Percentiles rank a stretch among this genome's conserved stretches.
Evolutionary conservation across 2,113 vertebrate genomes (phyloP).

Genomic region (Psophia crepitans): DNA sequence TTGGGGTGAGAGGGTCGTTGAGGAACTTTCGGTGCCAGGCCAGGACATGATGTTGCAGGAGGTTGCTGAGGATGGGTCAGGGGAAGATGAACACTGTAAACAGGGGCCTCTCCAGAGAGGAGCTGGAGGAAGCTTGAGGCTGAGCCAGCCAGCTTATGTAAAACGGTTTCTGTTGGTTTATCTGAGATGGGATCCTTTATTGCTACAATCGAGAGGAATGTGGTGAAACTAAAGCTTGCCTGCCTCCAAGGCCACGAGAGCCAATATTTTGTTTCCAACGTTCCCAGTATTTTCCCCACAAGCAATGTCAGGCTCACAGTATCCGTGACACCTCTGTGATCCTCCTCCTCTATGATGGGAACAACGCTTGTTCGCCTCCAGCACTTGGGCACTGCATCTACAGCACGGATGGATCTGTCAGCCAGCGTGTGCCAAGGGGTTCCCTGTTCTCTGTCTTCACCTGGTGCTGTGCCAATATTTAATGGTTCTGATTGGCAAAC

Average conservation of each 20-base stretch:
- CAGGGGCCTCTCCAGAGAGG: not conserved
- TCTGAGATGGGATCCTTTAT: constrained; percentile 9
- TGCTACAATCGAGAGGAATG: not conserved
- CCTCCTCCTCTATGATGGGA: not conserved
- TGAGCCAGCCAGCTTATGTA: not conserved
- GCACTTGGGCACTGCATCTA: not conserved
- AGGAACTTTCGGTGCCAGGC: not conserved
- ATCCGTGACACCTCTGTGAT: not conserved
- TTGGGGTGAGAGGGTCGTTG: fast-evolving
- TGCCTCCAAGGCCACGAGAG: not conserved
- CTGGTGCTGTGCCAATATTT: constrained; percentile 47
- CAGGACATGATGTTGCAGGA: not conserved
- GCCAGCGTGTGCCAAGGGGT: not conserved
- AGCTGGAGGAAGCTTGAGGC: not conserved
- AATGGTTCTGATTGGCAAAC: constrained; percentile 44
- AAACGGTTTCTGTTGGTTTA: not conserved
- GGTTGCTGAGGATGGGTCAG: not conserved
- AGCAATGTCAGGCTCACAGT: not conserved
- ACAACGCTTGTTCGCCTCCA: not conserved
- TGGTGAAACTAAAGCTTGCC: not conserved
- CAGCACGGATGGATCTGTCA: not conserved
- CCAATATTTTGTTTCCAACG: constrained; percentile 60
- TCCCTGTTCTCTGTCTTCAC: constrained; percentile 12
- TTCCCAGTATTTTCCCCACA: constrained; percentile 39
- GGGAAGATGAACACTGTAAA: not conserved